A percentile compares a stretch with the other conserved stretches of the same genome.
These are phyloP conservation scores for Sinodicranocentrus sp. DNA, from an alignment of 2,888 invertebrate species.

Conservation along the genomic window DNA sequence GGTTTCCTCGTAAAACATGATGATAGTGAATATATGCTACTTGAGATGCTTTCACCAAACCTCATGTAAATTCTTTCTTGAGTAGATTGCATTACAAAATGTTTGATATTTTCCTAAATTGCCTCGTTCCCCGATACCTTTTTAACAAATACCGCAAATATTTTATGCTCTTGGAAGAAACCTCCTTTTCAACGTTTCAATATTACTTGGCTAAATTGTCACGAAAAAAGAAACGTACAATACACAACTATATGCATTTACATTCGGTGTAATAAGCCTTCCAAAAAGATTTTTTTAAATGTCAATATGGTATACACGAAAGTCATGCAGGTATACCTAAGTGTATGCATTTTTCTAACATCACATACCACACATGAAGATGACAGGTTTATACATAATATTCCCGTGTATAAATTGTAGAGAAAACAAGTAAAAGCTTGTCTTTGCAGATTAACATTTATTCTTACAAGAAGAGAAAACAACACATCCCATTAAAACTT, in stretches of 20 bases:
- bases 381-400: too few species aligned
- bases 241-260: too few species aligned
- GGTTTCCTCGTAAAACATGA: background rate
- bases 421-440: background rate
- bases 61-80: background rate
- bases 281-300: too few species aligned
- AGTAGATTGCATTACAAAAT: background rate
- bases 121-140: background rate
- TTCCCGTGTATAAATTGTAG: background rate
- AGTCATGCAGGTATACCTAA: too few species aligned
- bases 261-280: too few species aligned
- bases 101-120: background rate
- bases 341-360: too few species aligned
- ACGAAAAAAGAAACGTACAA: too few species aligned
- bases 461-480: background rate
- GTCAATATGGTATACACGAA: too few species aligned
- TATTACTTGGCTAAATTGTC: too few species aligned
- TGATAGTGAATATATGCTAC: background rate
- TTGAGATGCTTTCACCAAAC: background rate
- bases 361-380: too few species aligned
- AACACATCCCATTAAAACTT: background rate
- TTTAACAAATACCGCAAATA: background rate
- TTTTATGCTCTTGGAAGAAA: background rate
- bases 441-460: background rate
- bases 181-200: too few species aligned